Evolutionary conservation across 2,888 invertebrate species (phyloP).

Genomic region (Rotaria socialis): DNA sequence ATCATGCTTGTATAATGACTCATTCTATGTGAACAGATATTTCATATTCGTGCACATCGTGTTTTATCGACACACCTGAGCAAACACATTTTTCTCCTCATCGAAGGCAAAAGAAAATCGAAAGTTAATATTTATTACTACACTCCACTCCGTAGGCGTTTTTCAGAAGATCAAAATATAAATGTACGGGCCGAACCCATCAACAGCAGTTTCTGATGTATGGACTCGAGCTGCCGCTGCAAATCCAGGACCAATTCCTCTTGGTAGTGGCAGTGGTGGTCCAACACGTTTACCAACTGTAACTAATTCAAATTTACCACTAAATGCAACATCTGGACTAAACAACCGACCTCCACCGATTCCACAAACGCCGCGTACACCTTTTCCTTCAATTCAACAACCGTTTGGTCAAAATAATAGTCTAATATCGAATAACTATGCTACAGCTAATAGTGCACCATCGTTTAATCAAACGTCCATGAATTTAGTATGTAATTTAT

Average conservation of each 20-base stretch:
- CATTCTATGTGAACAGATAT: neutral
- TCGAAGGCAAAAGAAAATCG: neutral
- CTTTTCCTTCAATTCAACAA: neutral
- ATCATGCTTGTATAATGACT: neutral
- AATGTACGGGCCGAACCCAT: neutral
- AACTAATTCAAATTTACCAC: neutral
- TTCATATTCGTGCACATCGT: neutral
- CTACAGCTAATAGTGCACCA: neutral
- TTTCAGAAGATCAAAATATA: neutral
- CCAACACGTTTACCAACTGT: neutral
- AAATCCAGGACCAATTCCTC: neutral
- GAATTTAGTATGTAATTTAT: neutral
- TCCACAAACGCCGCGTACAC: neutral
- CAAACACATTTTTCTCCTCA: neutral
- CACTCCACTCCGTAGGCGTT: neutral
- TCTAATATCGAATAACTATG: neutral
- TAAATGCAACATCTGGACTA: neutral
- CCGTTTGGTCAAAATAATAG: neutral
- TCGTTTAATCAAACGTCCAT: neutral
- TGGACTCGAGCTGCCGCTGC: neutral
- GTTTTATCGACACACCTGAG: neutral
- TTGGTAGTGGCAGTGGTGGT: neutral
- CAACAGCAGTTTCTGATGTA: neutral
- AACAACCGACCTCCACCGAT: neutral
- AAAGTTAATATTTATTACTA: neutral